Conservation (phyloP, 1,140 invertebrate species). For the Neelides sp. region DNA sequence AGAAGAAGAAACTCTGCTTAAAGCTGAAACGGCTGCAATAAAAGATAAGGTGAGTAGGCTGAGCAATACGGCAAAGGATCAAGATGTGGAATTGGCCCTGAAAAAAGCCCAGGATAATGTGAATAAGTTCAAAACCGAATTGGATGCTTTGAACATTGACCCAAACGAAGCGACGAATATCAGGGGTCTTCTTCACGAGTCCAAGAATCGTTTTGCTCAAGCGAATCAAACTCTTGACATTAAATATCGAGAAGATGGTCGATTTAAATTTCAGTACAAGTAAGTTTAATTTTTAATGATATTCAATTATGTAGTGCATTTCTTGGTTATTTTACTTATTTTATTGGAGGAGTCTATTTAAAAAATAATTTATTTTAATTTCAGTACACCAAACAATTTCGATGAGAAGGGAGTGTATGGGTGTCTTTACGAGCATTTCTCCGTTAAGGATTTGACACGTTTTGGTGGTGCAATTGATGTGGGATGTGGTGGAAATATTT, state of each 20-base stretch:
- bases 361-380: conserved; percentile 7
- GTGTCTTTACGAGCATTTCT: conserved; percentile 61
- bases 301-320: too few species aligned
- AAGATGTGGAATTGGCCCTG: conserved; percentile 49
- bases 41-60: conserved; percentile 54
- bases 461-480: conserved; percentile 70
- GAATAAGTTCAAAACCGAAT: conserved; percentile 47
- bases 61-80: conserved; percentile 54
- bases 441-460: conserved; percentile 51
- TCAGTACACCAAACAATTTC: conserved; percentile 60
- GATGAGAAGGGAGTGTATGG: conserved; percentile 63
- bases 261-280: too few species aligned
- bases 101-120: conserved; percentile 38
- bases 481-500: conserved; percentile 70
- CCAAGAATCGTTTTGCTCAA: too few species aligned
- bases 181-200: too few species aligned
- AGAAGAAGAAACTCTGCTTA: conserved; percentile 61
- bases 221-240: too few species aligned
- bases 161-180: background rate
- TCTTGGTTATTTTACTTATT: too few species aligned
- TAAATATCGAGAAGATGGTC: too few species aligned
- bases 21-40: conserved; percentile 54
- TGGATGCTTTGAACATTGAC: conserved; percentile 43
- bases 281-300: too few species aligned
- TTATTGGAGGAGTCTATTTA: background rate